Evolutionary conservation across 2,888 invertebrate species (phyloP).

Genomic region (Anarsia innoxiella): DNA sequence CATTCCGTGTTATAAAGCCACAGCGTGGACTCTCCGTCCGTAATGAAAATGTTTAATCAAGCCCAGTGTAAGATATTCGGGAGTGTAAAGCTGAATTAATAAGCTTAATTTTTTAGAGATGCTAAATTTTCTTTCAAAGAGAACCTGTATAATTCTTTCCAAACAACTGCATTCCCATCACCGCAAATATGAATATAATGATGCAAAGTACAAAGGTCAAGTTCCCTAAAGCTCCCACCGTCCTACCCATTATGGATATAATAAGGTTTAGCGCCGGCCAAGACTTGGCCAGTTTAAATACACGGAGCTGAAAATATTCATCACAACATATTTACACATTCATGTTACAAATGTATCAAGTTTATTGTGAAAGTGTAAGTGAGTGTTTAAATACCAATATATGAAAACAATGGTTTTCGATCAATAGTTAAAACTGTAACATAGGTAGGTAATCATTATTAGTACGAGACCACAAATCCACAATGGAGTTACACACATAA

Average conservation of each 20-base stretch:
- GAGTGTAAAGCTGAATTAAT: slow-evolving; percentile 72
- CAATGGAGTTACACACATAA: too few relatives aligned
- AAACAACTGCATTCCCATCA: slow-evolving; percentile 98
- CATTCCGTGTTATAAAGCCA: slow-evolving; percentile 67
- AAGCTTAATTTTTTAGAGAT: slow-evolving; percentile 67
- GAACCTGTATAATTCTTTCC: slow-evolving; percentile 90
- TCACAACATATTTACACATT: slow-evolving; percentile 46
- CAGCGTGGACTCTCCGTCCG: slow-evolving; percentile 55
- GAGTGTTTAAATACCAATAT: too few relatives aligned
- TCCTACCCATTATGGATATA: slow-evolving; percentile 96
- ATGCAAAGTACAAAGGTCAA: slow-evolving; percentile 96
- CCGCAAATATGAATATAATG: slow-evolving; percentile 97
- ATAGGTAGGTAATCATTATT: background rate
- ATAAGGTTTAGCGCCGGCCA: slow-evolving; percentile 97
- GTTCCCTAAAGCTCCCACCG: slow-evolving; percentile 96
- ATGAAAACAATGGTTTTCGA: too few relatives aligned
- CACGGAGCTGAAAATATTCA: slow-evolving; percentile 86
- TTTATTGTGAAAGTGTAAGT: too few relatives aligned
- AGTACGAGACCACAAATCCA: too few relatives aligned
- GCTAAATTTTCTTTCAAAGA: slow-evolving; percentile 68
- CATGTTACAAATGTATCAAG: slow-evolving; percentile 17
- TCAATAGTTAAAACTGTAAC: too few relatives aligned
- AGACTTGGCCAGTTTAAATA: slow-evolving; percentile 97
- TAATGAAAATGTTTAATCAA: slow-evolving; percentile 67
- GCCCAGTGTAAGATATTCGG: slow-evolving; percentile 68